Conservation (phyloP, 2,113 vertebrate species). For the Tympanuchus pallidicinctus region DNA sequence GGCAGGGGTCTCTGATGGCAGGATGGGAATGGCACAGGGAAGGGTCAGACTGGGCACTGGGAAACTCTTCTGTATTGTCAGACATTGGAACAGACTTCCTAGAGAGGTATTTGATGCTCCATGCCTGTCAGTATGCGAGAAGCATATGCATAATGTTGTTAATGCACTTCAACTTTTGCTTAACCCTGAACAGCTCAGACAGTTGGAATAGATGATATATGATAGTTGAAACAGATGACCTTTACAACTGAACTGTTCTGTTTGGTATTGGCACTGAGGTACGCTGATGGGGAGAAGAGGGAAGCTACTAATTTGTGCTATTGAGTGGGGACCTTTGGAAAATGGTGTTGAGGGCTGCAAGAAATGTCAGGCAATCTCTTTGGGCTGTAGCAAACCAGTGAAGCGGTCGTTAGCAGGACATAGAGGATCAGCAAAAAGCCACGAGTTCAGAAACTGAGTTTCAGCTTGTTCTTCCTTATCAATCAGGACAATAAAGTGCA, state of each 20-base stretch:
- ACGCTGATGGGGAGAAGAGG: background rate
- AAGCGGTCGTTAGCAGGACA: background rate
- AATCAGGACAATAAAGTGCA: constrained; percentile 22
- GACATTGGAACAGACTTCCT: background rate
- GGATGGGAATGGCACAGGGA: background rate
- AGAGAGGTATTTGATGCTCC: background rate
- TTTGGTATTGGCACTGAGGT: background rate
- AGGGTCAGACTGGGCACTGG: background rate
- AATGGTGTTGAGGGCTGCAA: background rate
- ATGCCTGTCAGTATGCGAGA: background rate
- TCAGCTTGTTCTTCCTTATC: background rate
- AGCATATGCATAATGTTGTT: background rate
- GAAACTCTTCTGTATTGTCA: background rate
- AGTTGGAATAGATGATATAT: background rate
- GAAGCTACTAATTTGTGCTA: background rate
- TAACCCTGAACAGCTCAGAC: background rate
- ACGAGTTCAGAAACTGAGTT: constrained; percentile 15
- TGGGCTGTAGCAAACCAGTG: background rate
- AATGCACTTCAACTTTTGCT: background rate
- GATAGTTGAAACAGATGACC: background rate
- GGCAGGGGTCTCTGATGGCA: background rate
- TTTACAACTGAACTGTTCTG: background rate
- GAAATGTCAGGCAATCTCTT: background rate
- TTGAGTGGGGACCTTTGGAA: background rate
- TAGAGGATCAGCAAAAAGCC: background rate